These are phyloP conservation scores for Diorhabda elongata DNA, from an alignment of 1,140 invertebrate genomes.

Conservation along the genomic window DNA sequence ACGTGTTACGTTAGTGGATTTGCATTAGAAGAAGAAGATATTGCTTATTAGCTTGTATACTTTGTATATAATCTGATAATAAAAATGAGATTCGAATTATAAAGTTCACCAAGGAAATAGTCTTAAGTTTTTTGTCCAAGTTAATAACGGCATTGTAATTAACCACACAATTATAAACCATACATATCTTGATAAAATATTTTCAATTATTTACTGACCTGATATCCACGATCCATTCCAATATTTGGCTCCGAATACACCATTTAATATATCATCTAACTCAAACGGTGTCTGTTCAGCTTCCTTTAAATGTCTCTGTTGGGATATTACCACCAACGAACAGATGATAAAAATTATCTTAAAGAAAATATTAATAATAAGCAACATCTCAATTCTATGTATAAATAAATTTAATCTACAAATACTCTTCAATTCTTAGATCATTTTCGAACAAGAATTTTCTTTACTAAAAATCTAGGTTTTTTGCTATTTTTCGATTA, in stretches of 20 bases:
- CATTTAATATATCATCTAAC: constrained; percentile 29
- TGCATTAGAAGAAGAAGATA: not conserved
- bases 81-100: not conserved
- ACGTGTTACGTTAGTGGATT: too few relatives aligned
- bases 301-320: not conserved
- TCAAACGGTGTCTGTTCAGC: constrained; percentile 20
- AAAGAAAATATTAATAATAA: too few relatives aligned
- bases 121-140: too few relatives aligned
- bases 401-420: too few relatives aligned
- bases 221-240: constrained; percentile 52
- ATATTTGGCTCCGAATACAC: constrained; percentile 41
- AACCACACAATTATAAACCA: not conserved
- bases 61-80: not conserved
- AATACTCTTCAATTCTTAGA: too few relatives aligned
- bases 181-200: not conserved
- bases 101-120: not conserved
- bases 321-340: constrained; percentile 41
- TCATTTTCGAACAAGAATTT: too few relatives aligned
- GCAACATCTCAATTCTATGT: too few relatives aligned
- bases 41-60: not conserved
- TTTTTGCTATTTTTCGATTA: too few relatives aligned
- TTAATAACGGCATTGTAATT: too few relatives aligned
- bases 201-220: constrained; percentile 29
- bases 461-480: too few relatives aligned
- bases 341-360: too few relatives aligned